These are phyloP conservation scores for Plumapathes pennacea DNA, from an alignment of 92 coral and sea anemone species.

Conservation along the genomic window DNA sequence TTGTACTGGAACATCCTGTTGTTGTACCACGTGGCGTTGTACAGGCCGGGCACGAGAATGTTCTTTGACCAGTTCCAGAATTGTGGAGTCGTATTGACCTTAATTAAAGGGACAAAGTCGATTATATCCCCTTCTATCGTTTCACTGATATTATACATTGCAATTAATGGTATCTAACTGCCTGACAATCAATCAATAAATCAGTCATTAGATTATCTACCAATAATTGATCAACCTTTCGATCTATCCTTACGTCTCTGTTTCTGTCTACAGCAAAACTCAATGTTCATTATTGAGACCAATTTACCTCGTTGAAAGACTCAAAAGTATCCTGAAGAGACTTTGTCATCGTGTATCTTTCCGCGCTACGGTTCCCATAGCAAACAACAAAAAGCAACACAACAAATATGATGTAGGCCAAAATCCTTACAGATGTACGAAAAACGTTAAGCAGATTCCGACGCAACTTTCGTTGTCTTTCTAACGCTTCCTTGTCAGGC, in stretches of 20 bases:
- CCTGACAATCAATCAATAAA: too few relatives aligned
- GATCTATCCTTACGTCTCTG: not conserved
- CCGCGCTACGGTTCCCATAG: conserved; percentile 71
- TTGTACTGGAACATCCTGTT: conserved; percentile 6
- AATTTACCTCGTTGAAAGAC: conserved; percentile 59
- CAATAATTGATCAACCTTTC: too few relatives aligned
- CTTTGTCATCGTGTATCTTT: conserved; percentile 59
- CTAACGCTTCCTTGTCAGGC: conserved; percentile 57
- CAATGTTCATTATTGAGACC: not conserved
- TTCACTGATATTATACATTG: too few relatives aligned
- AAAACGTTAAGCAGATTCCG: conserved; percentile 58
- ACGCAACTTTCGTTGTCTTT: conserved; percentile 54
- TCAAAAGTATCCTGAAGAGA: conserved; percentile 39
- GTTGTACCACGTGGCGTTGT: conserved; percentile 35
- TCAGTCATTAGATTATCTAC: too few relatives aligned
- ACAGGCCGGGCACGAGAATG: conserved; percentile 18
- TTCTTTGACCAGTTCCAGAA: conserved; percentile 29
- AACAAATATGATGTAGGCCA: conserved; percentile 61
- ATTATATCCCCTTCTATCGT: too few relatives aligned
- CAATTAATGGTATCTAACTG: too few relatives aligned
- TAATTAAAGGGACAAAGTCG: too few relatives aligned
- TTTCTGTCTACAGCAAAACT: not conserved
- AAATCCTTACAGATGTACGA: conserved; percentile 61
- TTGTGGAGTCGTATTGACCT: conserved; percentile 11
- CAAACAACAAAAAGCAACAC: conserved; percentile 73